Percentiles rank a stretch among this genome's conserved stretches.
Conservation (phyloP, 2,113 vertebrate genomes). For the Sprattus sprattus region DNA sequence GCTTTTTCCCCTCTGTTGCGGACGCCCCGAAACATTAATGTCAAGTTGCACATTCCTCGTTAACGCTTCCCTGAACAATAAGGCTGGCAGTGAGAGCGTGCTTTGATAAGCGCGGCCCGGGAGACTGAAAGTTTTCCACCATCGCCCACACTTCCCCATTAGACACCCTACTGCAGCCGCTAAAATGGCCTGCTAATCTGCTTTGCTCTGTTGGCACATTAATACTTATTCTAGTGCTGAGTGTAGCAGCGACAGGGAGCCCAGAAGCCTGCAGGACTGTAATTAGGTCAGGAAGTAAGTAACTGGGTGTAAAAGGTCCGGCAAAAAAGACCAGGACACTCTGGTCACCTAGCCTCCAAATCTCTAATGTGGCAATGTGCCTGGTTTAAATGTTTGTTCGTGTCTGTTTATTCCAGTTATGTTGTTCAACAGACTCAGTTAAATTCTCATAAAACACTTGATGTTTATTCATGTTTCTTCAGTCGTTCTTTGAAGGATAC, state of each 20-base stretch:
- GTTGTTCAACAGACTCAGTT: neutral
- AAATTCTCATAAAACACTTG: neutral
- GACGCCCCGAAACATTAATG: conserved; percentile 14
- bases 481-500: neutral
- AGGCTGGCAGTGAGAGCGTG: conserved; percentile 29
- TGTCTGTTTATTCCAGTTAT: neutral
- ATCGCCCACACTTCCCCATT: conserved; percentile 47
- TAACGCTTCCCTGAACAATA: conserved; percentile 26
- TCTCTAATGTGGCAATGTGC: neutral
- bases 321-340: neutral
- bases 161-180: conserved; percentile 8
- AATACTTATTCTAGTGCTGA: conserved; percentile 24
- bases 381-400: neutral
- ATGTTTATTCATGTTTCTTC: neutral
- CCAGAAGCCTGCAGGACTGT: neutral
- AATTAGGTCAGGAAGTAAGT: conserved; percentile 19
- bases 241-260: neutral
- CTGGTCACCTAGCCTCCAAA: neutral
- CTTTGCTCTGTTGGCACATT: conserved; percentile 23
- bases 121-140: conserved; percentile 40
- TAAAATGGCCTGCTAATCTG: conserved; percentile 26
- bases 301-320: neutral
- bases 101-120: conserved; percentile 57
- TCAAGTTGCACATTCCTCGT: neutral
- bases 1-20: conserved; percentile 22